Conservation (phyloP, 2,888 invertebrate species). For the Limnephilus marmoratus region DNA sequence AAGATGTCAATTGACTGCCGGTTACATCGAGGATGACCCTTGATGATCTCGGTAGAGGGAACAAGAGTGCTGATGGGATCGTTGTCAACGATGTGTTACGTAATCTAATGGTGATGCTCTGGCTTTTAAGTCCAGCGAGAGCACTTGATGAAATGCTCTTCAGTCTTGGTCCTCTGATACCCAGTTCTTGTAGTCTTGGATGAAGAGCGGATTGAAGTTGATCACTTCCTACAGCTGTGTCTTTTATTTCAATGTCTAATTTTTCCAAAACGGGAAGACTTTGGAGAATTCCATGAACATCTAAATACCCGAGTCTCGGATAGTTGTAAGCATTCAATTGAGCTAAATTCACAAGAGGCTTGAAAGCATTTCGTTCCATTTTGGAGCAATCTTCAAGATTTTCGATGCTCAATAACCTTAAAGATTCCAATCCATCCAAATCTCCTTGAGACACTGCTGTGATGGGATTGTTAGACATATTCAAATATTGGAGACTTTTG, state of each 20-base stretch:
- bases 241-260: conserved; percentile 92
- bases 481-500: conserved; percentile 83
- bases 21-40: conserved; percentile 86
- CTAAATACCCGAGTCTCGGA: conserved; percentile 89
- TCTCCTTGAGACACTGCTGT: conserved; percentile 85
- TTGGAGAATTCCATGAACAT: conserved; percentile 90
- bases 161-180: conserved; percentile 85
- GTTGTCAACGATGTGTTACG: conserved; percentile 88
- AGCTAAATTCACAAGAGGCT: conserved; percentile 83
- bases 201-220: conserved; percentile 88
- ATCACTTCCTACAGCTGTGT: conserved; percentile 87
- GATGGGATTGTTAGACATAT: conserved; percentile 92
- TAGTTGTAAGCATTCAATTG: conserved; percentile 85
- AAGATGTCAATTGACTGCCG: conserved; percentile 85
- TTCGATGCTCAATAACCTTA: conserved; percentile 81
- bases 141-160: conserved; percentile 89
- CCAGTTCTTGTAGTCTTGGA: conserved; percentile 85
- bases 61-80: conserved; percentile 89
- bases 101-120: conserved; percentile 83
- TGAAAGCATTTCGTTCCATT: conserved; percentile 90
- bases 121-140: conserved; percentile 87
- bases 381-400: conserved; percentile 83
- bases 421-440: conserved; percentile 83
- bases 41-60: conserved; percentile 92
- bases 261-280: conserved; percentile 84